Evolutionary conservation across 2,113 vertebrate species (phyloP).

Genomic region (Daubentonia madagascariensis): DNA sequence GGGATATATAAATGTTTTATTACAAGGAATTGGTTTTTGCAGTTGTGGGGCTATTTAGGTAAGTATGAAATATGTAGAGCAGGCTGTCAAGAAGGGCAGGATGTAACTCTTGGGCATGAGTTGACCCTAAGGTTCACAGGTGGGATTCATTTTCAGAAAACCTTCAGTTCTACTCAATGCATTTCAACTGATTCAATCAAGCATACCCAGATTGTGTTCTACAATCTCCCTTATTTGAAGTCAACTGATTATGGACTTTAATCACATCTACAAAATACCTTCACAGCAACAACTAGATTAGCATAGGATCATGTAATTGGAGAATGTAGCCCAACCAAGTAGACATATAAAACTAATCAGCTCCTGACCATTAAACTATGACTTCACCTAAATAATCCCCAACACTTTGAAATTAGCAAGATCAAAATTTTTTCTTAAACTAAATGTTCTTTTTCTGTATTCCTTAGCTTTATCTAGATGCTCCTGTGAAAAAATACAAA

Average conservation of each 20-base stretch:
- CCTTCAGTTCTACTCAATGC: background rate
- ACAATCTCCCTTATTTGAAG: background rate
- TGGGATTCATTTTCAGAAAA: background rate
- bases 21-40: background rate
- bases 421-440: background rate
- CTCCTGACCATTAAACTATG: background rate
- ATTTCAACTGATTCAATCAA: background rate
- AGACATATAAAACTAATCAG: background rate
- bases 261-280: background rate
- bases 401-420: background rate
- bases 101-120: background rate
- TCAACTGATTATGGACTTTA: background rate
- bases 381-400: background rate
- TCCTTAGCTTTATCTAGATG: background rate
- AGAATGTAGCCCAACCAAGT: background rate
- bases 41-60: background rate
- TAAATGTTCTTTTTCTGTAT: background rate
- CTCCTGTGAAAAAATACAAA: background rate
- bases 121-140: background rate
- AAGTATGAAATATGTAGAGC: background rate
- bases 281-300: background rate
- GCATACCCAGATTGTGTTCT: background rate
- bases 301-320: background rate
- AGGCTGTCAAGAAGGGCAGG: background rate
- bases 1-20: background rate